Conservation (phyloP, 2,113 vertebrate genomes). For the Oenanthe oenanthe region DNA sequence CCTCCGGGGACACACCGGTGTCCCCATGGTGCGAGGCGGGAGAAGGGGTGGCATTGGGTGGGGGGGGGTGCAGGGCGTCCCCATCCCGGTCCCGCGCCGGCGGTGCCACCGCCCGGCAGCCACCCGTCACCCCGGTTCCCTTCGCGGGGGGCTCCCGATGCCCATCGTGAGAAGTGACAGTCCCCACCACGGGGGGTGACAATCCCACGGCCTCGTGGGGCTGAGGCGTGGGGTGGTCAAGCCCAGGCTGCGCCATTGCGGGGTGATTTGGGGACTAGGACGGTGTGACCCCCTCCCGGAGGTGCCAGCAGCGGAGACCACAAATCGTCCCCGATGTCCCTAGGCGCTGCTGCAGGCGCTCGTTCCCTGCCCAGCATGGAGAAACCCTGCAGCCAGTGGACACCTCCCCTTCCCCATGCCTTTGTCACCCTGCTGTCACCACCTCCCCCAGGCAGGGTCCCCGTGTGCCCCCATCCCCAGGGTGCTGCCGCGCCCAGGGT, state of each 20-base stretch:
- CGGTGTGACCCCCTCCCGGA: background rate
- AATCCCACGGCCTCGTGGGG: background rate
- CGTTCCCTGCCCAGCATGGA: background rate
- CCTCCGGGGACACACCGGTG: background rate
- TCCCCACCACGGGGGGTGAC: background rate
- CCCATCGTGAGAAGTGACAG: background rate
- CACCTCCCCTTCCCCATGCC: background rate
- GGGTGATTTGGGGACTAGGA: background rate
- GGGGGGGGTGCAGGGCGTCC: background rate
- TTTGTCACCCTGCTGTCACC: slow-evolving; percentile 11
- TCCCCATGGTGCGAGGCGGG: background rate
- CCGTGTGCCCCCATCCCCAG: background rate
- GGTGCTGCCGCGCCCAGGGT: background rate
- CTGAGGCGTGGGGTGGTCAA: background rate
- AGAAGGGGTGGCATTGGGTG: background rate
- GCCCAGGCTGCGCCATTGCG: background rate
- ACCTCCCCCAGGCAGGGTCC: background rate
- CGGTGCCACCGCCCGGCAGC: background rate
- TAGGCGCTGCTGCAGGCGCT: background rate
- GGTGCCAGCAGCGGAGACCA: background rate
- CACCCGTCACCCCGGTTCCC: background rate
- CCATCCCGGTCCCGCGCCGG: background rate
- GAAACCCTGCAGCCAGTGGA: background rate
- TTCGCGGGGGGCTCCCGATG: background rate
- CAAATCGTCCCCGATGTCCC: background rate